These are phyloP conservation scores for Drosophila prosaltans DNA, from an alignment of 1,140 invertebrate species.

Conservation along the genomic window DNA sequence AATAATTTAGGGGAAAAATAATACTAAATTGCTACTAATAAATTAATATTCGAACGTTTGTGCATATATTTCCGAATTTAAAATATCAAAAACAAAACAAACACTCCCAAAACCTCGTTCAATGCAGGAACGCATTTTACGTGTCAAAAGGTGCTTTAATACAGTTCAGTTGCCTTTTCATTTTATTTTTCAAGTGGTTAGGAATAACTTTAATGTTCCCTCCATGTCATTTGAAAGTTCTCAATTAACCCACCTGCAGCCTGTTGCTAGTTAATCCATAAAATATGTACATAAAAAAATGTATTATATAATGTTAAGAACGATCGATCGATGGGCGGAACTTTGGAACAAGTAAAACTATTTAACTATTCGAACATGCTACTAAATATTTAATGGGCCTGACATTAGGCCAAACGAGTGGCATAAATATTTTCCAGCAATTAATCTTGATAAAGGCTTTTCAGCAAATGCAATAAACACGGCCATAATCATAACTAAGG, in stretches of 20 bases:
- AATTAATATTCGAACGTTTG: too few species aligned
- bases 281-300: constrained; percentile 27
- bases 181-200: too few species aligned
- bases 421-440: constrained; percentile 75
- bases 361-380: constrained; percentile 42
- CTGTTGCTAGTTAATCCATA: constrained; percentile 17
- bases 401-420: constrained; percentile 52
- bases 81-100: too few species aligned
- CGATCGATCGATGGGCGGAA: constrained; percentile 48
- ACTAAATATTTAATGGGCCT: constrained; percentile 43
- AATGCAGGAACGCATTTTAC: too few species aligned
- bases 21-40: too few species aligned
- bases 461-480: constrained; percentile 76
- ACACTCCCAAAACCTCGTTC: too few species aligned
- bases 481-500: constrained; percentile 79
- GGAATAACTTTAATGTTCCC: too few species aligned
- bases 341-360: constrained; percentile 21
- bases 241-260: constrained; percentile 25
- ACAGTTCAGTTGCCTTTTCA: too few species aligned
- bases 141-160: too few species aligned
- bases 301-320: constrained; percentile 48
- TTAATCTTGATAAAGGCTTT: constrained; percentile 77
- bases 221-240: not conserved
- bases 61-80: too few species aligned
- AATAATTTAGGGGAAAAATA: too few species aligned